phyloP scores from a whole-genome alignment of 1,140 invertebrate genomes.

The Campodea augens region DNA sequence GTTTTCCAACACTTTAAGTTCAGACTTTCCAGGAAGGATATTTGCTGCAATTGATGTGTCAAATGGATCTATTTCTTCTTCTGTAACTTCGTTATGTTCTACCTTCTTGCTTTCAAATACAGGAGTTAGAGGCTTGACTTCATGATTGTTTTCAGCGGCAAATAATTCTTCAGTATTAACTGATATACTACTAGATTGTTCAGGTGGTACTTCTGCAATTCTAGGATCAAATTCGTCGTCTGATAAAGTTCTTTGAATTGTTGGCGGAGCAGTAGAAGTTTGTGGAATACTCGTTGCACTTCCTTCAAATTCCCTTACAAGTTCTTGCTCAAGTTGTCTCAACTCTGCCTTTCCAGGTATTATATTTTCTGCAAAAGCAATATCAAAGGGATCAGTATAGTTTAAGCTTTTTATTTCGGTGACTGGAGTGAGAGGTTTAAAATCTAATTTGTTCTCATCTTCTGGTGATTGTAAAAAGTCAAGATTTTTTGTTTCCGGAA shows the following conservation, averaged over 20 bases:
- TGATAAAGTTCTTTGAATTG: too few relatives aligned
- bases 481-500: constrained; percentile 6
- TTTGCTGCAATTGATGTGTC: constrained; percentile 57
- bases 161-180: too few relatives aligned
- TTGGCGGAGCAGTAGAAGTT: too few relatives aligned
- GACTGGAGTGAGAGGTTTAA: constrained; percentile 51
- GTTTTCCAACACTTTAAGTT: constrained; percentile 48
- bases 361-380: too few relatives aligned
- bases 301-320: constrained; percentile 33
- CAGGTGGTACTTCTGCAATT: constrained; percentile 32
- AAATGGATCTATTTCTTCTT: constrained; percentile 48
- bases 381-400: not conserved
- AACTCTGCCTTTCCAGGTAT: constrained; percentile 47
- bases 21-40: constrained; percentile 45
- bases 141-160: constrained; percentile 2
- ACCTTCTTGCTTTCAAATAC: too few relatives aligned
- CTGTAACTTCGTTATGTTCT: constrained; percentile 21
- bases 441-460: constrained; percentile 32
- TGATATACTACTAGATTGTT: constrained; percentile 19
- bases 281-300: constrained; percentile 11
- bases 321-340: constrained; percentile 41
- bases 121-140: constrained; percentile 39
- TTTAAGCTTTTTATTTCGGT: constrained; percentile 1
- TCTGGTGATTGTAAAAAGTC: not conserved
- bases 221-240: constrained; percentile 20